Conservation (phyloP, 2,113 vertebrate species). For the Dolichotis patagonum region DNA sequence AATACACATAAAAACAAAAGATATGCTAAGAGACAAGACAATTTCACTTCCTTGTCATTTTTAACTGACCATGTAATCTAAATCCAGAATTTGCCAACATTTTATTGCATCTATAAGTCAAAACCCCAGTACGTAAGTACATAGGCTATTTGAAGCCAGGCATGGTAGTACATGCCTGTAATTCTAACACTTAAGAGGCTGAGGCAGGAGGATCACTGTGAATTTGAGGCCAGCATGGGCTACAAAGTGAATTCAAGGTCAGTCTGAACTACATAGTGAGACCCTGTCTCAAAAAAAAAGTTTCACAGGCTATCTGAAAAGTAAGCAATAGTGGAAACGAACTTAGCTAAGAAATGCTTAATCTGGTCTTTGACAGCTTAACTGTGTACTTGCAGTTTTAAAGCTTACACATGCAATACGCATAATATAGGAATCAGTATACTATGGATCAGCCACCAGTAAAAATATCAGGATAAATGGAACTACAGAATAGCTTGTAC, state of each 20-base stretch:
- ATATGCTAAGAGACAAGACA: background rate
- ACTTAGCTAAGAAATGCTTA: constrained; percentile 37
- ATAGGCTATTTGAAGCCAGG: no score
- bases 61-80: constrained; percentile 2
- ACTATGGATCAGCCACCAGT: background rate
- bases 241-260: no score
- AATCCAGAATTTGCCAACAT: constrained; percentile 21
- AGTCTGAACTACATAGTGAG: no score
- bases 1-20: constrained; percentile 15
- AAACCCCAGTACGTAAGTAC: background rate
- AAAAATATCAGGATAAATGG: constrained; percentile 38
- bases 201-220: no score
- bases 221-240: no score
- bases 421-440: background rate
- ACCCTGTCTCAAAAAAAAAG: background rate
- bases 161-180: no score
- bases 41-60: background rate
- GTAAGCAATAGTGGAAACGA: constrained; percentile 8
- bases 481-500: background rate
- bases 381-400: background rate
- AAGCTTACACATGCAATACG: background rate
- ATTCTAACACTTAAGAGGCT: no score
- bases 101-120: background rate
- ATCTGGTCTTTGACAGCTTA: background rate
- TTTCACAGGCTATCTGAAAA: constrained; percentile 41